Conservation (phyloP, 2,888 invertebrate genomes). For the Eupithecia vulgata region DNA sequence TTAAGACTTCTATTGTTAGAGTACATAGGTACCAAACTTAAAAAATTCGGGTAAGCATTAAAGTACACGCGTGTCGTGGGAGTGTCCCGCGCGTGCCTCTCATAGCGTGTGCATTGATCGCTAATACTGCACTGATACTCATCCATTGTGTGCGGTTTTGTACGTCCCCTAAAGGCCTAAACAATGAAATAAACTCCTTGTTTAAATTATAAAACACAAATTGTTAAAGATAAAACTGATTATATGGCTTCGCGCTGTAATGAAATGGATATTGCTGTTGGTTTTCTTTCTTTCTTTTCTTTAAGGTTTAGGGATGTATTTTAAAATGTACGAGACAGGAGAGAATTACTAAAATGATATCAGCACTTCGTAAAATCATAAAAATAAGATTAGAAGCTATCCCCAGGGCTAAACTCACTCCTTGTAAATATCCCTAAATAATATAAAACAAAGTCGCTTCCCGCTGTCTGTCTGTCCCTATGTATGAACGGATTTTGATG, state of each 20-base stretch:
- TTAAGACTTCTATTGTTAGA: no score
- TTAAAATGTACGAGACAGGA: not conserved
- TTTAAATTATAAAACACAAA: constrained; percentile 29
- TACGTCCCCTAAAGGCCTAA: constrained; percentile 49
- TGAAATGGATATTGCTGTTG: not conserved
- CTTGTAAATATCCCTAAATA: no score
- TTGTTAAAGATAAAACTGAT: constrained; percentile 12
- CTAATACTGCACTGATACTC: constrained; percentile 67
- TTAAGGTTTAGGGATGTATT: not conserved
- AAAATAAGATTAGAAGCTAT: not conserved
- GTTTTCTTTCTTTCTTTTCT: no score
- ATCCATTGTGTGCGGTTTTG: constrained; percentile 64
- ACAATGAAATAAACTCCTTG: constrained; percentile 51
- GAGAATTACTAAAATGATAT: not conserved
- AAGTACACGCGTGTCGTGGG: constrained; percentile 75
- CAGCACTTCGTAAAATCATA: not conserved
- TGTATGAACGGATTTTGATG: no score
- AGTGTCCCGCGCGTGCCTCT: constrained; percentile 81
- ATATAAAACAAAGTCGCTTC: no score
- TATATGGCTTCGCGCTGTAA: not conserved
- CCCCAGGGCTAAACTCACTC: no score
- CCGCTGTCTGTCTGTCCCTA: no score
- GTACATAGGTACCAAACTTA: not conserved
- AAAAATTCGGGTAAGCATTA: not conserved
- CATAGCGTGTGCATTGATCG: constrained; percentile 78